Evolutionary conservation across 2,797 vertebrate species (phyloP).

Genomic region (Acridotheres tristis): DNA sequence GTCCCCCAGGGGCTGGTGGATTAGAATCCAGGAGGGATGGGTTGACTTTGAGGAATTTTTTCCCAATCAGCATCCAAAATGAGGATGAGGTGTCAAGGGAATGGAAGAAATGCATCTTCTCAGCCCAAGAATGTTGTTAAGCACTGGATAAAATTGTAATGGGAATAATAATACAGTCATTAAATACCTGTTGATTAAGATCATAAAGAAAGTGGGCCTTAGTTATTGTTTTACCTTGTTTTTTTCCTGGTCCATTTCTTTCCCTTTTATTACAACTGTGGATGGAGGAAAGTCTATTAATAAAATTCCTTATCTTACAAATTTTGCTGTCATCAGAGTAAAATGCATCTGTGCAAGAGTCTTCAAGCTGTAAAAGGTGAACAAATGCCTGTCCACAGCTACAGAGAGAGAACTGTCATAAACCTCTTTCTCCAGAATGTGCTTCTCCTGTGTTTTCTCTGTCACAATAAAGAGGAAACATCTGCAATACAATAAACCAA

Average conservation of each 20-base stretch:
- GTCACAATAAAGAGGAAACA: neutral
- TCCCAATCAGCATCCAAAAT: neutral
- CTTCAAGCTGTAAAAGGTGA: neutral
- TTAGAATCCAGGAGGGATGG: neutral
- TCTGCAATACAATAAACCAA: neutral
- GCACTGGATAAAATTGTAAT: neutral
- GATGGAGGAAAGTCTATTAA: constrained; percentile 18
- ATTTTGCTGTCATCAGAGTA: neutral
- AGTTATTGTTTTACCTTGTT: neutral
- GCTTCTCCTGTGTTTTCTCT: neutral
- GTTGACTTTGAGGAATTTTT: neutral
- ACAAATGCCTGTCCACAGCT: neutral
- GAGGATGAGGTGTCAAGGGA: neutral
- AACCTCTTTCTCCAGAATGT: neutral
- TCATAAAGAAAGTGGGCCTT: neutral
- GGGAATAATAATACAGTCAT: neutral
- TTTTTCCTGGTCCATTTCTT: neutral
- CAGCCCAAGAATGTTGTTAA: neutral
- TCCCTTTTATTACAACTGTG: neutral
- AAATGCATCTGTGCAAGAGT: neutral
- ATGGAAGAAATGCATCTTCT: neutral
- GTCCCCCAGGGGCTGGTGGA: neutral
- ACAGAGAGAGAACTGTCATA: neutral
- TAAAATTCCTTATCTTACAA: constrained; percentile 22
- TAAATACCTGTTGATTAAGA: neutral